Evolutionary conservation across 2,888 invertebrate species (phyloP).

Genomic region (Patella depressa): DNA sequence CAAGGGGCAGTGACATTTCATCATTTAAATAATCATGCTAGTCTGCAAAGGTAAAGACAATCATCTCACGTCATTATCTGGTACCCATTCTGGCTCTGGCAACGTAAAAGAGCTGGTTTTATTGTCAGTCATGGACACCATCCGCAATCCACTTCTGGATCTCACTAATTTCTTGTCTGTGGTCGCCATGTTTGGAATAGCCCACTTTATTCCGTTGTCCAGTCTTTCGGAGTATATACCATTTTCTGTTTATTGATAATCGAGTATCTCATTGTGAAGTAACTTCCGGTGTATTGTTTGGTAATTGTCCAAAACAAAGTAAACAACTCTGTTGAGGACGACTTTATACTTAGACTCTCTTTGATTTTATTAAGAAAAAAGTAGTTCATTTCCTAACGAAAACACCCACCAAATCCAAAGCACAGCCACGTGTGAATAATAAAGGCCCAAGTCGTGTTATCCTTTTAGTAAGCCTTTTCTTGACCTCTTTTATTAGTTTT

Average conservation of each 20-base stretch:
- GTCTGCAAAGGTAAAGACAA: neutral
- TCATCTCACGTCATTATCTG: constrained; percentile 70
- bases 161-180: constrained; percentile 67
- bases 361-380: too few species aligned
- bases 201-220: neutral
- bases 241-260: neutral
- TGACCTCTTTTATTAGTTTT: too few species aligned
- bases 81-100: constrained; percentile 73
- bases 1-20: too few species aligned
- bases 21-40: too few species aligned
- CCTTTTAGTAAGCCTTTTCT: too few species aligned
- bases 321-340: too few species aligned
- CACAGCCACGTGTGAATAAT: too few species aligned
- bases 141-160: constrained; percentile 73
- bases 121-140: constrained; percentile 69
- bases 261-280: neutral
- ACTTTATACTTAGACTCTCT: too few species aligned
- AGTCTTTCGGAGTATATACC: neutral
- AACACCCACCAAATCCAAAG: too few species aligned
- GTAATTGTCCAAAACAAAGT: neutral
- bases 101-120: constrained; percentile 72
- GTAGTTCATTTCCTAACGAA: too few species aligned
- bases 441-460: too few species aligned
- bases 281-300: constrained; percentile 2
- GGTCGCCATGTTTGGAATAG: constrained; percentile 52